Evolutionary conservation across 1,140 invertebrate genomes (phyloP), one percentile per base, ranked within the genome.

Genomic region (Temnothorax nylanderi): DNA sequence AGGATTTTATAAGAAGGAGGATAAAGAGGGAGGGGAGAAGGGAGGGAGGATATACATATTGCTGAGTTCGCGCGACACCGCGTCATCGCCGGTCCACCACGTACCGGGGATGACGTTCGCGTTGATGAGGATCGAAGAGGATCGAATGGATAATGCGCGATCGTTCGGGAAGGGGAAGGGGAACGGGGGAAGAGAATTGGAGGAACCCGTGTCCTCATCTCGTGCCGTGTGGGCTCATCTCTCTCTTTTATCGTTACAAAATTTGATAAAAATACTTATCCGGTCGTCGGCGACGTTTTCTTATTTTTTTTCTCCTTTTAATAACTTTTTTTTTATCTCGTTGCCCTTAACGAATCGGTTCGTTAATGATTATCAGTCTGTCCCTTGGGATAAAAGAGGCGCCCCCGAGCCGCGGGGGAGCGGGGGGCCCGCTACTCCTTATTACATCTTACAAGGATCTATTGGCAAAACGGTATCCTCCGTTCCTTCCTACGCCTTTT

Each of bases 221-320:
- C 21, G 11, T 51, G 49, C 51, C 51, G 34, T 21, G 11, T 65
- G 18, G 18, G 62, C 37, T 32, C 49, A 49, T 56, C 41, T 56
- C 21, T 69, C 47, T 81, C 37, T 72, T 37, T 47, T 8, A 32
- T 84, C 58, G 47, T 86, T 69, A 69, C 85, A 86, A 86, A 86
- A 80, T 78, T 81, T 58, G 85, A 86, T 86, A 80, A 86, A 80
- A 81, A 80, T 86, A 86, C 58, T 76, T 64, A 49, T 64, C 49
- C 47, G 51, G 26, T 64, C 72, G 34, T 76, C 82, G 72, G 74
- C 62, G 82, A 85, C 58, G 10, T 37, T 37, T 74, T 3, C 37
- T 13, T 0, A 10, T 44, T 47, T 81, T 32, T 56, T 81, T 78
- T 21, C 8, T 37, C 32, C 18, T 47, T 51, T 44, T 82, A 56